Evolutionary conservation across 2,113 vertebrate genomes (phyloP).

Genomic region (Lichenostomus cassidix): DNA sequence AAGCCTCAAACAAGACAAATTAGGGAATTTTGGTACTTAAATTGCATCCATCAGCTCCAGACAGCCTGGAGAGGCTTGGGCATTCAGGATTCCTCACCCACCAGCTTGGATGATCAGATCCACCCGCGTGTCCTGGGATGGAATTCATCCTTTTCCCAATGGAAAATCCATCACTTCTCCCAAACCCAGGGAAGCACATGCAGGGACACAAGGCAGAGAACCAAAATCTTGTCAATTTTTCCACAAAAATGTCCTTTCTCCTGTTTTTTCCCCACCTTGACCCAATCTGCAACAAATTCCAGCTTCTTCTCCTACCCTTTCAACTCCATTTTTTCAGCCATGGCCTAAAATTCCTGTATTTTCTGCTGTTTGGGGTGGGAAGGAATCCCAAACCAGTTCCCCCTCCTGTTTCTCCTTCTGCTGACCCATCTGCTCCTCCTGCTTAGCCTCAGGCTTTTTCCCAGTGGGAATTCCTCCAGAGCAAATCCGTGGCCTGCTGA

Average conservation of each 20-base stretch:
- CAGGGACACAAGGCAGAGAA: not conserved
- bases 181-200: not conserved
- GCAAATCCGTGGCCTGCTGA: rapidly evolving
- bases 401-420: not conserved
- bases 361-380: not conserved
- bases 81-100: too few relatives aligned
- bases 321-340: not conserved
- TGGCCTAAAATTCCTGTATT: not conserved
- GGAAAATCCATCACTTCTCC: not conserved
- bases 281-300: not conserved
- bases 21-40: not conserved
- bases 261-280: not conserved
- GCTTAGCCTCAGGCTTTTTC: not conserved
- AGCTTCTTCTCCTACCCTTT: not conserved
- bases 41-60: not conserved
- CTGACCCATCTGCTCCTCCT: not conserved
- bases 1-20: not conserved
- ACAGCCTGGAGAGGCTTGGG: not conserved
- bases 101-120: not conserved
- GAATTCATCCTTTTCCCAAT: not conserved
- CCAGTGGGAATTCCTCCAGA: not conserved
- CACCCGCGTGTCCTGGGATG: rapidly evolving
- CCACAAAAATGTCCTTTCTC: not conserved
- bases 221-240: rapidly evolving
- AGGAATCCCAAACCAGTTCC: not conserved